These are phyloP conservation scores for Choristoneura rosaceana DNA, from an alignment of 2,888 invertebrate genomes.

Conservation along the genomic window DNA sequence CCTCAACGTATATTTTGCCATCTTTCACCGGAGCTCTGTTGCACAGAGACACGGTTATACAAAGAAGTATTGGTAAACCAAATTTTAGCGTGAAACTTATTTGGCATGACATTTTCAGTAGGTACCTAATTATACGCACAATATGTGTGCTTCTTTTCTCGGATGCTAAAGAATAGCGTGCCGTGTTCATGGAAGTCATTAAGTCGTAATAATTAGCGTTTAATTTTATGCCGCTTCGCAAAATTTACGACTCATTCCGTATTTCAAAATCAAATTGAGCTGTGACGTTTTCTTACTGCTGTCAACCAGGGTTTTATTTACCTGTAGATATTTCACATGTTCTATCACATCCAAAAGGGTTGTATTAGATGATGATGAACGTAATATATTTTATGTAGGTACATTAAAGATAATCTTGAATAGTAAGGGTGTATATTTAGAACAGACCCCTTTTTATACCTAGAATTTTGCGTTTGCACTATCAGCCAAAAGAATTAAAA, in stretches of 20 bases:
- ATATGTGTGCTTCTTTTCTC: not conserved
- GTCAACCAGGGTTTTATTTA: not conserved
- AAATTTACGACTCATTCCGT: conserved; percentile 10
- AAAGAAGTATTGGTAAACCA: conserved; percentile 1
- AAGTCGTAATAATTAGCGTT: conserved; percentile 23
- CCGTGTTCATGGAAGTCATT: not conserved
- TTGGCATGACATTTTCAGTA: not conserved
- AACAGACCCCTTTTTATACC: too few relatives aligned
- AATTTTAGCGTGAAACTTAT: not conserved
- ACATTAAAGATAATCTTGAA: too few relatives aligned
- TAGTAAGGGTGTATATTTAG: too few relatives aligned
- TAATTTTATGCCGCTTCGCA: conserved; percentile 4
- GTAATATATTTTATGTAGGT: too few relatives aligned
- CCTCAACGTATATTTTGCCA: conserved; percentile 30
- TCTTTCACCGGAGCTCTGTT: not conserved
- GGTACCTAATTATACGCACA: not conserved
- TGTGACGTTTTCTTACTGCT: not conserved
- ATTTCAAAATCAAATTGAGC: not conserved
- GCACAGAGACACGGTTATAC: conserved; percentile 18
- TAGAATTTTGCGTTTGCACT: not conserved
- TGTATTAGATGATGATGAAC: too few relatives aligned
- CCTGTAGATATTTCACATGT: not conserved
- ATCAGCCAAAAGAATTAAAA: conserved; percentile 45
- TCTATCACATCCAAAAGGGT: too few relatives aligned
- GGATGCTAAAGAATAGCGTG: not conserved